These are phyloP conservation scores for Lacerta bilineata DNA, from an alignment of 2,797 vertebrate genomes.

Conservation along the genomic window DNA sequence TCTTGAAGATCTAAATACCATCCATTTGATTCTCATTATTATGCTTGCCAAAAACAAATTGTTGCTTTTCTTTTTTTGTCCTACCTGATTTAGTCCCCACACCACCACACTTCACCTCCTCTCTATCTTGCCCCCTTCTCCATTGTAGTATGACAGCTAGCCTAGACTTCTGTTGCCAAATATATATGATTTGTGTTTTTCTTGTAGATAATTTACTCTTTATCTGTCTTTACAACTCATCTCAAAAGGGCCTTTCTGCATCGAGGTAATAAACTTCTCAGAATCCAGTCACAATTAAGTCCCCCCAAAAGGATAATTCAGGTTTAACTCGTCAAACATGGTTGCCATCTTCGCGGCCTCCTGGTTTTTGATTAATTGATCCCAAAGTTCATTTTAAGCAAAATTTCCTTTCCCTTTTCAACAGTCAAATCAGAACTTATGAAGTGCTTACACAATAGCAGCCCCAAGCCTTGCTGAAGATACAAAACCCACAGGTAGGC, in stretches of 20 bases:
- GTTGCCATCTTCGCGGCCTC: background rate
- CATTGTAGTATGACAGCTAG: background rate
- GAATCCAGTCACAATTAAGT: background rate
- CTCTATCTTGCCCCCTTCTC: background rate
- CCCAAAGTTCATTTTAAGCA: background rate
- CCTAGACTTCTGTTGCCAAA: background rate
- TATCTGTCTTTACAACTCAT: background rate
- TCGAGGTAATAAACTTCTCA: background rate
- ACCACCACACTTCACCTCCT: too few relatives aligned
- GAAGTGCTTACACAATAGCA: background rate
- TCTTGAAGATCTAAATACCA: too few relatives aligned
- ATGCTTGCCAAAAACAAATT: too few relatives aligned
- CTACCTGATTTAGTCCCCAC: background rate
- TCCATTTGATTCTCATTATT: too few relatives aligned
- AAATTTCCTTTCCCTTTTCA: background rate
- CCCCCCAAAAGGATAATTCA: constrained; percentile 22
- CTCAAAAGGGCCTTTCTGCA: background rate
- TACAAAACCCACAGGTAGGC: background rate
- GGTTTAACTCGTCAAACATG: constrained; percentile 13
- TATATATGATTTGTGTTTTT: rapidly evolving
- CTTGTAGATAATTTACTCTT: background rate
- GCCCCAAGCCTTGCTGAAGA: background rate
- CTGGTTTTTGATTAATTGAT: background rate
- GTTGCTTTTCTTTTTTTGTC: background rate
- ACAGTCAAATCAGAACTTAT: background rate